Evolutionary conservation across 2,113 vertebrate species (phyloP), one percentile per base, ranked within the genome.

Genomic region (Australoheros scitulus): DNA sequence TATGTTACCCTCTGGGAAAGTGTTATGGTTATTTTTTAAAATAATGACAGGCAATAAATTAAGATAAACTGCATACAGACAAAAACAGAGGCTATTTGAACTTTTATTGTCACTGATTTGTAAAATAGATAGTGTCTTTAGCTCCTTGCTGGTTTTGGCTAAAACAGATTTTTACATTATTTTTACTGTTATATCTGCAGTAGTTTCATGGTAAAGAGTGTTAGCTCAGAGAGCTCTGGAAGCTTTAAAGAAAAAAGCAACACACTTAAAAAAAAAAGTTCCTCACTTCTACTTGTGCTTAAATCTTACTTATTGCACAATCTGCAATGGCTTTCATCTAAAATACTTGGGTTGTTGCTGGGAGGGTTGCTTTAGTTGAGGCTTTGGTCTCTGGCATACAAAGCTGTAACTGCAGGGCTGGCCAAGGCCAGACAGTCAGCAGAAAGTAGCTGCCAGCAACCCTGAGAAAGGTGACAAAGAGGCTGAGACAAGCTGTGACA

Each of bases 391-490:
- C 26, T 36, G 79, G 59, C 76, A 75, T 79, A 77, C 63, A 79
- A 80, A 86, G 84, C 77, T 85, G 78, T 59, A 76, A 82, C 84
- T 75, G 38, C 11, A 63, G 70, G 47, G 32, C 29, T 7, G 7
- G 80, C 65, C 64, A 32, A 61, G 80, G 77, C 79, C 74, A 85
- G 85, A 79, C 84, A 87, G 86, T 83, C 88, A 85, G 81, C 87
- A 92, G 90, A 92, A 87, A 84, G 87, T 55, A 65, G 81, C 87
- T 89, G 91, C 88, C 88, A 89, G 87, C 88, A 72, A 80, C 81
- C 65, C 80, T 2, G 64, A 87, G 87, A 77, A 86, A 83, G 84
- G 74, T 83, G 86, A 94, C 89, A 87, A 90, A 93, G 76, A 91
- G 85, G 86, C 64, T 74, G 85, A 90, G 88, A 94, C 76, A 52